Evolutionary conservation across 2,113 vertebrate species (phyloP).

Genomic region (Acrocephalus arundinaceus): DNA sequence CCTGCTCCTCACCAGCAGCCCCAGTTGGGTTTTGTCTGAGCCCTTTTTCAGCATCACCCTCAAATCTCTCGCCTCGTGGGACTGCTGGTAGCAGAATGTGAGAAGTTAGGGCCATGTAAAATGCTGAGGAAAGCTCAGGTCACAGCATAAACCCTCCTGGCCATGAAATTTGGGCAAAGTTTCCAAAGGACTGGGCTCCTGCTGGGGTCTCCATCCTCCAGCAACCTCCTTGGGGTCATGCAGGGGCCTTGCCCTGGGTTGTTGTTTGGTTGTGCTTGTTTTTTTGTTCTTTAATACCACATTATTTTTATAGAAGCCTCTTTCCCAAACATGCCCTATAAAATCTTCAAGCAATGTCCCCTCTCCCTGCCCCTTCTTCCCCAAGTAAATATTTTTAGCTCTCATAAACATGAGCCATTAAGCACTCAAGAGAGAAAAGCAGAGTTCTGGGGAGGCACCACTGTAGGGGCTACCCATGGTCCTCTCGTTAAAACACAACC

Average conservation of each 20-base stretch:
- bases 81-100: too few relatives aligned
- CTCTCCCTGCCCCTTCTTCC: conserved; percentile 3
- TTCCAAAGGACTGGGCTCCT: neutral
- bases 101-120: neutral
- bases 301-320: neutral
- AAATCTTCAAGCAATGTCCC: neutral
- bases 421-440: neutral
- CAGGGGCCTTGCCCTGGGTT: neutral
- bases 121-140: neutral
- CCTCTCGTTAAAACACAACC: neutral
- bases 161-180: neutral
- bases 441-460: neutral
- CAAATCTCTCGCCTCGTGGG: neutral
- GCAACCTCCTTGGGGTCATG: accelerated
- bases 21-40: neutral
- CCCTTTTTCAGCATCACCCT: neutral
- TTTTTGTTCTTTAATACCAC: neutral
- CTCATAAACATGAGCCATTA: conserved; percentile 30
- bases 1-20: neutral
- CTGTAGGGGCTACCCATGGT: accelerated
- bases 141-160: neutral
- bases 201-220: neutral
- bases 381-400: conserved; percentile 31
- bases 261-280: neutral
- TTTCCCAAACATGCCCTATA: neutral